A percentile compares a stretch with the other conserved stretches of the same genome.
Conservation (phyloP, 1,140 invertebrate genomes). For the Drosophila azteca region DNA sequence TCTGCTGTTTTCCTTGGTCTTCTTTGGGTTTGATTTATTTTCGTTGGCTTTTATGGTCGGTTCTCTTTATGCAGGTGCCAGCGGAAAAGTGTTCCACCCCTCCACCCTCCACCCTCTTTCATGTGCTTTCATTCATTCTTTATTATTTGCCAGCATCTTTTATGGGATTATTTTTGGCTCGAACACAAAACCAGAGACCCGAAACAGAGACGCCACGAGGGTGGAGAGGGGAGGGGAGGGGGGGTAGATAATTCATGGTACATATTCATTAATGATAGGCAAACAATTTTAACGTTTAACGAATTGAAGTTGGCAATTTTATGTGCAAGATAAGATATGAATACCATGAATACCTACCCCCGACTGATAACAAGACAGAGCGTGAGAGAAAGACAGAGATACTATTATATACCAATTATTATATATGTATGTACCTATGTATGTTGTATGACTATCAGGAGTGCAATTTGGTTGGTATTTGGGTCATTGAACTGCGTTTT, state of each 20-base stretch:
- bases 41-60: constrained; percentile 28
- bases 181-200: background rate
- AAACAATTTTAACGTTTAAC: no score
- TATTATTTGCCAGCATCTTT: constrained; percentile 33
- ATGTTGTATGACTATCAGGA: no score
- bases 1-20: constrained; percentile 8
- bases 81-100: constrained; percentile 18
- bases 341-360: no score
- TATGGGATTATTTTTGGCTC: constrained; percentile 31
- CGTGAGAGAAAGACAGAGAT: no score
- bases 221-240: background rate
- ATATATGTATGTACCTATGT: no score
- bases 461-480: no score
- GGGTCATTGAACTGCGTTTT: no score
- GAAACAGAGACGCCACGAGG: background rate
- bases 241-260: constrained; percentile 4
- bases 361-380: no score
- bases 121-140: constrained; percentile 17
- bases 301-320: no score
- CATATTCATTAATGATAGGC: no score
- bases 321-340: no score
- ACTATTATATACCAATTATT: no score
- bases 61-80: constrained; percentile 22
- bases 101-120: background rate
- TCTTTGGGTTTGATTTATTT: constrained; percentile 49